These are phyloP conservation scores for Eudasyphora cyanicolor DNA, from an alignment of 2,888 invertebrate species.

Conservation along the genomic window DNA sequence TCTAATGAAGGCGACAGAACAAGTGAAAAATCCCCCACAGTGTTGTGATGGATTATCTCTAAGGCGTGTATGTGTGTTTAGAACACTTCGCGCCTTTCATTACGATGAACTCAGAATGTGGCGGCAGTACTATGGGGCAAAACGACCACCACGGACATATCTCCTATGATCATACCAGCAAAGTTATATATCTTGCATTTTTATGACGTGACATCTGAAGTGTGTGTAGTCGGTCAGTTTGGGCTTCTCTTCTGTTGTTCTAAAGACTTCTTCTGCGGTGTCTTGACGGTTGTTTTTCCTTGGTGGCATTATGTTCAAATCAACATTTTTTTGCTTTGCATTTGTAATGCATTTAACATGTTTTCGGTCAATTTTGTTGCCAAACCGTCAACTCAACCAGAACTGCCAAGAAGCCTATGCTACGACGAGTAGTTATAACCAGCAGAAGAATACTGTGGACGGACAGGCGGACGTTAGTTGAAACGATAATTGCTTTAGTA, in stretches of 20 bases:
- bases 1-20: too few relatives aligned
- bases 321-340: constrained; percentile 33
- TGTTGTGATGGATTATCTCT: neutral
- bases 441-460: too few relatives aligned
- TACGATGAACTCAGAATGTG: neutral
- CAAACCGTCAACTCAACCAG: neutral
- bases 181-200: neutral
- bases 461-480: too few relatives aligned
- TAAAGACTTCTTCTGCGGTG: neutral
- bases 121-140: constrained; percentile 14
- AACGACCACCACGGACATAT: neutral
- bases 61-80: neutral
- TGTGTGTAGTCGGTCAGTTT: neutral
- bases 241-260: neutral
- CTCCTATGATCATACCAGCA: neutral
- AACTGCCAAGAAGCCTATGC: neutral
- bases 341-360: constrained; percentile 47
- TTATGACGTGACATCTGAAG: constrained; percentile 17
- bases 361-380: constrained; percentile 40
- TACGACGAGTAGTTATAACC: constrained; percentile 36
- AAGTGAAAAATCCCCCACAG: neutral
- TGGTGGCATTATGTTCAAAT: constrained; percentile 35
- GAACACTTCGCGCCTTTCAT: constrained; percentile 41
- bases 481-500: constrained; percentile 58
- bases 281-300: neutral